Percentiles rank a stretch among this genome's conserved stretches.
Conservation (phyloP, 2,888 invertebrate genomes). For the Hypselothyrea guttata region DNA sequence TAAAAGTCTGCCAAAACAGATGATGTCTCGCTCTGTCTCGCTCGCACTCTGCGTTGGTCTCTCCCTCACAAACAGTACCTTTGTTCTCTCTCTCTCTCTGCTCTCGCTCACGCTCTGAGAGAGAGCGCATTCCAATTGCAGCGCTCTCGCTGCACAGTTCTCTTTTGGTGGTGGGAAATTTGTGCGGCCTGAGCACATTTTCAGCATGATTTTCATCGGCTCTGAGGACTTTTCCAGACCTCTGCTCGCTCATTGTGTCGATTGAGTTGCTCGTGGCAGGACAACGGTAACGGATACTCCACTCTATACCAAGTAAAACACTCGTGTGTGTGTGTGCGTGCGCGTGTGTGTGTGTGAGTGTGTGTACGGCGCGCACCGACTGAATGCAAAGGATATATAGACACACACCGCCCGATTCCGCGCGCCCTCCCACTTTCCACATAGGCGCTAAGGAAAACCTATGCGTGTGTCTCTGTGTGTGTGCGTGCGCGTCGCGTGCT, state of each 20-base stretch:
- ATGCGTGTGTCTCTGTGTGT: conserved; percentile 10
- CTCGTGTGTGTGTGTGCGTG: conserved; percentile 8
- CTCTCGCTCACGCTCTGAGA: background rate
- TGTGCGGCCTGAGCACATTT: conserved; percentile 41
- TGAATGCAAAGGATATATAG: conserved; percentile 54
- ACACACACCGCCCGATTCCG: conserved; percentile 29
- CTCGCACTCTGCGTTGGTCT: conserved; percentile 11
- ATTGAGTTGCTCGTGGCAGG: conserved; percentile 82
- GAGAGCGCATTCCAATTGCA: conserved; percentile 25
- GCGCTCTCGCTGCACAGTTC: conserved; percentile 45
- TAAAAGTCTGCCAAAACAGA: conserved; percentile 52
- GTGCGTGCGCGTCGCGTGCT: conserved; percentile 39
- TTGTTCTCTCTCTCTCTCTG: conserved; percentile 1
- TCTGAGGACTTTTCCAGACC: conserved; percentile 77
- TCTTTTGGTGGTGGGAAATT: conserved; percentile 64
- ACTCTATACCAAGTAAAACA: conserved; percentile 2
- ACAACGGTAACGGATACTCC: conserved; percentile 71
- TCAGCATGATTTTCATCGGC: conserved; percentile 44
- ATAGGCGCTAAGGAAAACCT: conserved; percentile 43
- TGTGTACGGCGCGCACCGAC: conserved; percentile 44
- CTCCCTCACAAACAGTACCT: no score
- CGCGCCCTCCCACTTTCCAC: conserved; percentile 32
- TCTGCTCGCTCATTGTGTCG: conserved; percentile 80
- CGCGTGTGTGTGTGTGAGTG: conserved; percentile 9
- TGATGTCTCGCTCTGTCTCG: conserved; percentile 33